phyloP scores from a whole-genome alignment of 2,797 vertebrate genomes.

The Gymnodraco acuticeps region DNA sequence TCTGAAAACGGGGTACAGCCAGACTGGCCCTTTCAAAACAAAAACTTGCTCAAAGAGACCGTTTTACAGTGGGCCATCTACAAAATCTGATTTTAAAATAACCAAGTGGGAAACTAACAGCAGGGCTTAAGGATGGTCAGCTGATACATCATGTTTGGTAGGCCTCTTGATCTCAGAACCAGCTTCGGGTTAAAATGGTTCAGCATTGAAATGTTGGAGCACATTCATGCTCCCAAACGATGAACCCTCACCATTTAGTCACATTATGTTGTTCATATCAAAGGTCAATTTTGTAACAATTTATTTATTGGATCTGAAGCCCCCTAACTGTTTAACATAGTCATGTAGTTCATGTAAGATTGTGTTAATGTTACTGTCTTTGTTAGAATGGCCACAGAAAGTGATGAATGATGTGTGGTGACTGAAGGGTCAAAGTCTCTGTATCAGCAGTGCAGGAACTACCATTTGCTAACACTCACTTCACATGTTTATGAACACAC shows the following conservation, averaged over 20 bases:
- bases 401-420: constrained; percentile 30
- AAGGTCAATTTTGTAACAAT: not conserved
- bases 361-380: not conserved
- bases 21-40: too few relatives aligned
- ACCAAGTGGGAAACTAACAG: not conserved
- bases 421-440: constrained; percentile 21
- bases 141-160: too few relatives aligned
- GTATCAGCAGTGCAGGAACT: constrained; percentile 24
- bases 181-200: not conserved
- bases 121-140: not conserved
- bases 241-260: not conserved
- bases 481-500: constrained; percentile 37
- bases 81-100: not conserved
- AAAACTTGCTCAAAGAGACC: too few relatives aligned
- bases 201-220: not conserved
- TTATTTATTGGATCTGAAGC: not conserved
- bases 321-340: not conserved
- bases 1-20: too few relatives aligned
- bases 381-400: constrained; percentile 1
- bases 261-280: not conserved
- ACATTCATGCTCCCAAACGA: not conserved
- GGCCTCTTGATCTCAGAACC: not conserved
- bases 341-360: not conserved
- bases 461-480: constrained; percentile 58
- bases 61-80: too few relatives aligned